Evolutionary conservation across 2,797 vertebrate species (phyloP).

Genomic region (Enteromius trimaculatus): DNA sequence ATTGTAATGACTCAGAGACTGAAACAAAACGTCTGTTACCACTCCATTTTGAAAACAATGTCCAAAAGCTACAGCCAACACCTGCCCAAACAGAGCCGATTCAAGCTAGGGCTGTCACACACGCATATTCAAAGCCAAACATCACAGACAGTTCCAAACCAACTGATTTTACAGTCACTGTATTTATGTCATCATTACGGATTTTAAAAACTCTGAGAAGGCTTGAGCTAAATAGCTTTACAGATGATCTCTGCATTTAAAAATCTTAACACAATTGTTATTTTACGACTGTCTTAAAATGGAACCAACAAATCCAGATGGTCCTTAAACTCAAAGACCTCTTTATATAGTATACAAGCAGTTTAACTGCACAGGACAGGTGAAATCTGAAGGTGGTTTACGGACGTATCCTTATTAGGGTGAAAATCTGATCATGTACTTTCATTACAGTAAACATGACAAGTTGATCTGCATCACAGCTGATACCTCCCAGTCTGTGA

Average conservation of each 20-base stretch:
- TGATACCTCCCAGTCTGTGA: conserved; percentile 71
- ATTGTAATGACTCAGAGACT: conserved; percentile 76
- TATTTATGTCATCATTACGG: not conserved
- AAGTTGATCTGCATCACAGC: conserved; percentile 72
- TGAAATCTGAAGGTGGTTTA: conserved; percentile 66
- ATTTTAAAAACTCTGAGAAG: not conserved
- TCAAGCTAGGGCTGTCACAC: conserved; percentile 67
- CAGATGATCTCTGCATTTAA: conserved; percentile 14
- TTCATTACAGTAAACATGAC: conserved; percentile 80
- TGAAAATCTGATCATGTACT: conserved; percentile 69
- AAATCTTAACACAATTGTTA: not conserved
- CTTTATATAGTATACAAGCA: conserved; percentile 26
- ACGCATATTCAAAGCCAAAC: conserved; percentile 66
- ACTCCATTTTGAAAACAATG: conserved; percentile 73
- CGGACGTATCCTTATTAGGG: conserved; percentile 61
- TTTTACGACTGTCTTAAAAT: conserved; percentile 8
- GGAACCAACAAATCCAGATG: conserved; percentile 35
- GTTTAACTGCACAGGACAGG: conserved; percentile 40
- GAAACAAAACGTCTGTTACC: conserved; percentile 73
- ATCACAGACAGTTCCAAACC: conserved; percentile 22
- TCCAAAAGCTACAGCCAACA: conserved; percentile 76
- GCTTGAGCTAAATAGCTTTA: conserved; percentile 5
- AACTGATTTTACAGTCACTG: conserved; percentile 56
- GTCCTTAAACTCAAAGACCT: conserved; percentile 24
- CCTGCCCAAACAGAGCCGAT: conserved; percentile 75